A percentile compares a stretch with the other conserved stretches of the same genome.
phyloP scores from a whole-genome alignment of 2,113 vertebrate genomes.

The Trogon surrucura region DNA sequence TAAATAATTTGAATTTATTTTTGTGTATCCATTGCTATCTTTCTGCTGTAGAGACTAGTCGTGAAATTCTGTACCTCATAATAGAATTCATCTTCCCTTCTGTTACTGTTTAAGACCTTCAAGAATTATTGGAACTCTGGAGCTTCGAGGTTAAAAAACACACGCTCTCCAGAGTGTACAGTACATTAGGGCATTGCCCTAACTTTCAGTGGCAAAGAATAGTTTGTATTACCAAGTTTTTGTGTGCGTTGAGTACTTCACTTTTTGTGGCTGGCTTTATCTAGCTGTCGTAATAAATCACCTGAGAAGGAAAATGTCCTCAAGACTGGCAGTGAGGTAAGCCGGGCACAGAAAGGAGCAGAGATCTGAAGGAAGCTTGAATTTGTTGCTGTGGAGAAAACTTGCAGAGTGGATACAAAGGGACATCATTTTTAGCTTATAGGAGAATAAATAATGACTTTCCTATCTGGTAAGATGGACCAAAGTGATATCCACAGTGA shows the following conservation, averaged over 20 bases:
- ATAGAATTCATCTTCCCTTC: slow-evolving; percentile 32
- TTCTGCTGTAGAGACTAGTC: slow-evolving; percentile 63
- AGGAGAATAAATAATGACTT: background rate
- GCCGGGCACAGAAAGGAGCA: background rate
- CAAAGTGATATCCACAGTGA: background rate
- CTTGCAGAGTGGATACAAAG: background rate
- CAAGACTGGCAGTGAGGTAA: slow-evolving; percentile 19
- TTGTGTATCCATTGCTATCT: slow-evolving; percentile 73
- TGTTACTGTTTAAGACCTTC: background rate
- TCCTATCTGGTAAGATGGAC: background rate
- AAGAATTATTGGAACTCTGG: slow-evolving; percentile 18
- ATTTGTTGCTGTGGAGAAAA: slow-evolving; percentile 19
- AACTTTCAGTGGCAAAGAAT: background rate
- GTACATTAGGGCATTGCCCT: slow-evolving; percentile 9
- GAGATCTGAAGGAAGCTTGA: background rate
- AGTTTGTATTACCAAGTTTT: background rate
- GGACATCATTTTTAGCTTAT: background rate
- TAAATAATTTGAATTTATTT: slow-evolving; percentile 90
- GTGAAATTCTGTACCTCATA: slow-evolving; percentile 38
- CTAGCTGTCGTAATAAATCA: background rate
- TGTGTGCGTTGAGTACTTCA: background rate
- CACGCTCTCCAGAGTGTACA: background rate
- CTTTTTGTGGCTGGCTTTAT: background rate
- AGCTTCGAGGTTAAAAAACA: background rate
- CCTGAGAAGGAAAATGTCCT: background rate